phyloP scores from a whole-genome alignment of 2,113 vertebrate species.

The Speoplatyrhinus poulsoni region DNA sequence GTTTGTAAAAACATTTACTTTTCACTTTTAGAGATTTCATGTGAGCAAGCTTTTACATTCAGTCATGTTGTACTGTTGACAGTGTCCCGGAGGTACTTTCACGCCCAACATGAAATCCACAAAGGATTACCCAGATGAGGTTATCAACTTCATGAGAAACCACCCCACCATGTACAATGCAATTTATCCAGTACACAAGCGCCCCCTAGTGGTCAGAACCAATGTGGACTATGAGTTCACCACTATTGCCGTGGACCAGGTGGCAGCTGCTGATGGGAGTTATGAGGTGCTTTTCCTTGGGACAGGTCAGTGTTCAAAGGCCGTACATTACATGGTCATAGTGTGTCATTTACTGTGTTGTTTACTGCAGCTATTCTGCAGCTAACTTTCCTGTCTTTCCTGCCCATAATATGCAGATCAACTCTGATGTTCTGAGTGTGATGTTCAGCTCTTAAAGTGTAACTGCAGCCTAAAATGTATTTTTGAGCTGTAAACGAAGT shows the following conservation, averaged over 20 bases:
- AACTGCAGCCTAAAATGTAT: too few relatives aligned
- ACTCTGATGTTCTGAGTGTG: too few relatives aligned
- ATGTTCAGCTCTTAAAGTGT: too few relatives aligned
- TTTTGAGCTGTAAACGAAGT: too few relatives aligned
- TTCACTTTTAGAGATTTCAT: background rate
- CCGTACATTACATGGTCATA: background rate
- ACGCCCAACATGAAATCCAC: constrained; percentile 98
- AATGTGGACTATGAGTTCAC: constrained; percentile 96
- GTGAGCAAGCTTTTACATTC: constrained; percentile 8
- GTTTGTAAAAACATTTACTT: too few relatives aligned
- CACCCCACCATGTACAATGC: constrained; percentile 97
- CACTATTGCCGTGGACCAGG: constrained; percentile 95
- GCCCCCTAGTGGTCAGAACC: constrained; percentile 92
- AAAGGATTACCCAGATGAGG: constrained; percentile 97
- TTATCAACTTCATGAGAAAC: constrained; percentile 98
- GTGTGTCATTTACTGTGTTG: background rate
- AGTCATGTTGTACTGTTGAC: constrained; percentile 23
- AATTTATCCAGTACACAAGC: constrained; percentile 93
- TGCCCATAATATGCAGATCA: too few relatives aligned
- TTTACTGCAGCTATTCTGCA: too few relatives aligned
- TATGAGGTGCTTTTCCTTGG: constrained; percentile 99
- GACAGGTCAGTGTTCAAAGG: constrained; percentile 81
- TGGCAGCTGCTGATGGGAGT: constrained; percentile 94
- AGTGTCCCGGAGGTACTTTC: constrained; percentile 98
- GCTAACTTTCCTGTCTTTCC: too few relatives aligned